A percentile compares a stretch with the other conserved stretches of the same genome.
Evolutionary conservation across 2,797 vertebrate species (phyloP).

Genomic region (Toxotes lorentzi): DNA sequence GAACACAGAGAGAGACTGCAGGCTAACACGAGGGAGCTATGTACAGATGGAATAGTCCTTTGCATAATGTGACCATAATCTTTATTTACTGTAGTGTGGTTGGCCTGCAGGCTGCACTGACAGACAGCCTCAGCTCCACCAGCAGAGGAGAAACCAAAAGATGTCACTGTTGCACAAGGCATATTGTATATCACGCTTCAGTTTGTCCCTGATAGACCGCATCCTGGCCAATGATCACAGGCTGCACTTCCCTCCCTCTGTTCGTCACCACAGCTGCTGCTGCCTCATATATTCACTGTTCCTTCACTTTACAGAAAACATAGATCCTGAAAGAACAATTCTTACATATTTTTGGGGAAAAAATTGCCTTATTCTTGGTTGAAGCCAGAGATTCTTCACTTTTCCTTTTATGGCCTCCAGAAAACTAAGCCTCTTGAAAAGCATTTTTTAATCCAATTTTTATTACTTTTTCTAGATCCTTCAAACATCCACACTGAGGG

Average conservation of each 20-base stretch:
- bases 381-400: neutral
- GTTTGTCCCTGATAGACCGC: neutral
- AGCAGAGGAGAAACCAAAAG: slow-evolving; percentile 69
- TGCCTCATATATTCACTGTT: slow-evolving; percentile 6
- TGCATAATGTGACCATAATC: slow-evolving; percentile 57
- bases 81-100: slow-evolving; percentile 37
- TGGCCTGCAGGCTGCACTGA: slow-evolving; percentile 17
- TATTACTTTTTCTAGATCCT: neutral
- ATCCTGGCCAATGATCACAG: slow-evolving; percentile 14
- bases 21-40: slow-evolving; percentile 29
- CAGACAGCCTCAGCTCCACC: slow-evolving; percentile 17
- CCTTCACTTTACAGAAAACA: slow-evolving; percentile 10
- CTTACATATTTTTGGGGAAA: neutral
- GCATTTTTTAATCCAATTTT: neutral
- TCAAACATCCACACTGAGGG: neutral
- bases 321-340: neutral
- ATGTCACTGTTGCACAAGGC: slow-evolving; percentile 85
- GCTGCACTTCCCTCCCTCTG: slow-evolving; percentile 16
- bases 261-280: slow-evolving; percentile 16
- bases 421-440: neutral
- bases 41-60: slow-evolving; percentile 46
- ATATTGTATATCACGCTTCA: neutral
- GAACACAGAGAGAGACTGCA: slow-evolving; percentile 23
- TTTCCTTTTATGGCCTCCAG: neutral
- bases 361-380: neutral